phyloP scores from a whole-genome alignment of 2,113 vertebrate genomes.

The Laterallus jamaicensis region DNA sequence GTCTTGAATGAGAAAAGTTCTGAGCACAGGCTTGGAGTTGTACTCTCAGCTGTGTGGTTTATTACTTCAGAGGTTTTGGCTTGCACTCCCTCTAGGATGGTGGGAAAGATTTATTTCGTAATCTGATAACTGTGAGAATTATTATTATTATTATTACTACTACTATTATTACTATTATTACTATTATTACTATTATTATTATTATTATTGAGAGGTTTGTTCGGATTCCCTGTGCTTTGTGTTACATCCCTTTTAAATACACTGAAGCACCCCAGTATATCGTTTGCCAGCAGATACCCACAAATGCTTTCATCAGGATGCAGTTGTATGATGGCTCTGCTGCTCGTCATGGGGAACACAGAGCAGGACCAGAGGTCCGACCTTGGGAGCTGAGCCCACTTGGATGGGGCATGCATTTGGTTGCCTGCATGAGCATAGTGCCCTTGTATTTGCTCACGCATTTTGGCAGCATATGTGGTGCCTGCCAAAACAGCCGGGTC shows the following conservation, averaged over 20 bases:
- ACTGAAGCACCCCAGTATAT: neutral
- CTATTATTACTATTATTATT: too few species aligned
- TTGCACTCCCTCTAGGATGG: neutral
- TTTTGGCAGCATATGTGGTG: accelerated
- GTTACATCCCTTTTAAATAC: neutral
- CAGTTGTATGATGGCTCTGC: neutral
- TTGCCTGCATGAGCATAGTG: neutral
- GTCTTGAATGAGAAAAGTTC: neutral
- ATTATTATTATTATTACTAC: neutral
- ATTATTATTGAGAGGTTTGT: neutral
- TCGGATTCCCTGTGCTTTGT: neutral
- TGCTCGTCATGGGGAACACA: neutral
- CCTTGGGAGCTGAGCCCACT: neutral
- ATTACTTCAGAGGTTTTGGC: neutral
- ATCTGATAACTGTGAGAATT: neutral
- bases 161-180: too few species aligned
- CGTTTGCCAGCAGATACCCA: neutral
- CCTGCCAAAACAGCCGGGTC: accelerated
- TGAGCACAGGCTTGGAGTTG: neutral
- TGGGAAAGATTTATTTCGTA: neutral
- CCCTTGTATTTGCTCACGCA: neutral
- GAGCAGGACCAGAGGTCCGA: neutral
- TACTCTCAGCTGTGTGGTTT: neutral
- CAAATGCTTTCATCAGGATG: accelerated
- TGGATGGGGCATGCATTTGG: neutral